A percentile compares a stretch with the other conserved stretches of the same genome.
Evolutionary conservation across 1,140 invertebrate species (phyloP).

Genomic region (Drosophila subpulchrella): DNA sequence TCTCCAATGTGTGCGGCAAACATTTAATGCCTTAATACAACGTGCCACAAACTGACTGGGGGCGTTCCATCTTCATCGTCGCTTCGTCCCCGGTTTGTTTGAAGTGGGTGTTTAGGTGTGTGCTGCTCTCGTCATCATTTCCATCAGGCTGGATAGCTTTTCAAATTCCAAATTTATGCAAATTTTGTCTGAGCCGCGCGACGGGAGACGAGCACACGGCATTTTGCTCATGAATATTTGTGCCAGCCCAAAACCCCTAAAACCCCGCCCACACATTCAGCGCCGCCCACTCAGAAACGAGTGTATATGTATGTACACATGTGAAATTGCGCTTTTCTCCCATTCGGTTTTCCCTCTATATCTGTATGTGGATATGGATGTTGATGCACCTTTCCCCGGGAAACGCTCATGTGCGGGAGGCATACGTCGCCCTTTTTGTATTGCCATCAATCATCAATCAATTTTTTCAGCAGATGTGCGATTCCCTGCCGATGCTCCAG

Average conservation of each 20-base stretch:
- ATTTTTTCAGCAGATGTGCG: slow-evolving; percentile 75
- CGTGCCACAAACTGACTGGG: slow-evolving; percentile 24
- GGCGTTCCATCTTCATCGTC: slow-evolving; percentile 58
- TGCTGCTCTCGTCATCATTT: slow-evolving; percentile 67
- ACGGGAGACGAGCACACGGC: slow-evolving; percentile 42
- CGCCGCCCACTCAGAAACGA: slow-evolving; percentile 19
- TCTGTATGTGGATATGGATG: slow-evolving; percentile 6
- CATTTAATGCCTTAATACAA: slow-evolving; percentile 71
- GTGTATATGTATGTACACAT: slow-evolving; percentile 37
- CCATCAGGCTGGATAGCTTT: slow-evolving; percentile 78
- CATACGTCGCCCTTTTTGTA: slow-evolving; percentile 35
- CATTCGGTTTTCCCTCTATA: slow-evolving; percentile 12
- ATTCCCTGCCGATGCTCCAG: slow-evolving; percentile 43
- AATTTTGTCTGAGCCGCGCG: slow-evolving; percentile 52
- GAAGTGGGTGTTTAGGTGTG: slow-evolving; percentile 27
- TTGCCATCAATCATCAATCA: slow-evolving; percentile 49
- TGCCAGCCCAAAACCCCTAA: slow-evolving; percentile 30
- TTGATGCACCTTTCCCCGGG: slow-evolving; percentile 1
- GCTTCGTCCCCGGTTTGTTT: slow-evolving; percentile 6
- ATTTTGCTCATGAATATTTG: slow-evolving; percentile 77
- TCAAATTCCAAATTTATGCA: slow-evolving; percentile 80
- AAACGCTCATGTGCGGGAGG: slow-evolving; percentile 13
- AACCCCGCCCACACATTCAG: slow-evolving; percentile 21
- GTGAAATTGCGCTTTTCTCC: slow-evolving; percentile 67
- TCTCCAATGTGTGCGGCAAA: slow-evolving; percentile 50